Evolutionary conservation across 2,888 invertebrate species (phyloP), one percentile per base, ranked within the genome.

Genomic region (Campoplex capitator): DNA sequence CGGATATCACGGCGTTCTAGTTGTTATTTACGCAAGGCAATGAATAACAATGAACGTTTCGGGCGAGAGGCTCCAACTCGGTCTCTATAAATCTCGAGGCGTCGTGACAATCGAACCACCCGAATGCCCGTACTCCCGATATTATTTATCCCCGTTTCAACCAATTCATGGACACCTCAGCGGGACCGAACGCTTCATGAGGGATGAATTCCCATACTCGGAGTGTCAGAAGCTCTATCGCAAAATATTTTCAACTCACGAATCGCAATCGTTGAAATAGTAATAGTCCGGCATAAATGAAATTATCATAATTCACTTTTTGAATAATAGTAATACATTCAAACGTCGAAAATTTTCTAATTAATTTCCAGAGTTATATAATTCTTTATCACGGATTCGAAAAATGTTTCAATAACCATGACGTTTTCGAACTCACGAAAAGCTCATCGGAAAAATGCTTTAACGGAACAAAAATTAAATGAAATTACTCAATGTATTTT

Each of bases 41-140:
- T 91, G 91, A 91, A 91, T 91, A 91, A 90, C 91, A 91, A 91
- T 92, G 92, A 90, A 91, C 86, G 85, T 77, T 79, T 71, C 83
- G 62, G 32, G 58, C 71, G 51, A 80, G 56, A 70, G 68, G 42
- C 18, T 58, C 35, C 48, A 48, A 76, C 73, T 48, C 35, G 68
- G 88, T 78, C 84, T 89, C 90, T 90, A 90, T 91, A 91, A 91
- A 91, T 91, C 88, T 87, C 84, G 68, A 79, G 70, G 73, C 84
- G 65, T 83, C 85, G 87, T 88, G 90, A 89, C 91, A 89, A 91
- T 90, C 88, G 89, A 85, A 88, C 71, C 85, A 70, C 65, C 51
- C 78, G 71, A 68, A 54, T 48, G 11, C 73, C 78, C 68, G 16
- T 45, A 58, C 56, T 35, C 58, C 62, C 28, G 45, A 45, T 74